phyloP scores from a whole-genome alignment of 2,113 vertebrate species.

The Chaetura pelagica region DNA sequence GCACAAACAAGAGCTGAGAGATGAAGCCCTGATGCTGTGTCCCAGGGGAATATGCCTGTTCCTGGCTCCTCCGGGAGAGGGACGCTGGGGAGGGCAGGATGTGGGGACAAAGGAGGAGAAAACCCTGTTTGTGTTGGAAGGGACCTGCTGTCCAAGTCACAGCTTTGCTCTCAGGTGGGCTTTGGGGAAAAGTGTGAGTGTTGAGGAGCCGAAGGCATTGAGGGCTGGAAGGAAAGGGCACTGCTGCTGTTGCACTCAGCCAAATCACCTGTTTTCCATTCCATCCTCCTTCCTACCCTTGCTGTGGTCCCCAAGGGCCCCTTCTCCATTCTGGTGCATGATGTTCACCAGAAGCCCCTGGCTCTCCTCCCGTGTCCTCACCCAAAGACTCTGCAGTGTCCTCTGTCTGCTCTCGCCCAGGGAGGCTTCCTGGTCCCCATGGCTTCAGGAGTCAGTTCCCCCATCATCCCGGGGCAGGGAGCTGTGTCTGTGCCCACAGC shows the following conservation, averaged over 20 bases:
- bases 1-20: constrained; percentile 31
- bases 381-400: accelerated
- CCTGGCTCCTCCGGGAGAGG: neutral
- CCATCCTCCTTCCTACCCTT: neutral
- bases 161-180: neutral
- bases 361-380: neutral
- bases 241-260: neutral
- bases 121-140: neutral
- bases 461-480: neutral
- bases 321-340: neutral
- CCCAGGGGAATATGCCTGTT: neutral
- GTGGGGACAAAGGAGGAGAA: neutral
- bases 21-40: neutral
- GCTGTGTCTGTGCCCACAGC: accelerated
- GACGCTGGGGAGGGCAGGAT: neutral
- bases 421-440: accelerated
- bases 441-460: neutral
- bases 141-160: neutral
- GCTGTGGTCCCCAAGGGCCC: neutral
- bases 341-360: neutral
- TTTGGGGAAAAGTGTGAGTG: neutral
- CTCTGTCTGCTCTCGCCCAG: neutral
- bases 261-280: neutral
- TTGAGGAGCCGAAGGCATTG: neutral
- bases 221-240: neutral